Evolutionary conservation across 2,113 vertebrate species (phyloP), one percentile per base, ranked within the genome.

Genomic region (Condylura cristata): DNA sequence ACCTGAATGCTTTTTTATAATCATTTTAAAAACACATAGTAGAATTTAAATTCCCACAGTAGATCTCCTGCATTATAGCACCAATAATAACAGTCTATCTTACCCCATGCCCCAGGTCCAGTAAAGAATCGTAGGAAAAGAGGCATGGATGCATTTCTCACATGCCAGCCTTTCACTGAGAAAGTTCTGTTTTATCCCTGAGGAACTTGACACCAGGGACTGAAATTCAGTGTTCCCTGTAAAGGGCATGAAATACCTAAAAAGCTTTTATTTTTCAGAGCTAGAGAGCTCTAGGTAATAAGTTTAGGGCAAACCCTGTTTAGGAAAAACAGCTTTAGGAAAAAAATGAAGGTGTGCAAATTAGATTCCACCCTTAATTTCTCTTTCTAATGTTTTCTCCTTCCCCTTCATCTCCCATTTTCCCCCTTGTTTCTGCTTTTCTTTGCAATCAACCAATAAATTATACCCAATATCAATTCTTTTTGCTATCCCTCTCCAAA

Each of bases 1-100:
- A 96, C 94, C 95, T 95, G 89, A 96, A 95, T 63, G 89, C 60
- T 37, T 95, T 95, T 93, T 94, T 92, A 95, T 94, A 95, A 95
- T 95, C 39, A 94, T 89, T 96, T 95, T 83, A 30, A 95, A 94
- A 95, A 95, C 86, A 85, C 93, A 93, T 96, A 87, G 89, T 95
- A 87, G 86, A 95, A 94, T 95, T 96, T 89, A 95, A 94, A 93
- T 88, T 96, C 93, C 83, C 89, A 91, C 30, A 85, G 78, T 91
- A 81, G 86, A 92, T 89, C 91, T 83, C 78, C 86, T 84, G 83
- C 60, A 87, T 81, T 95, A 89, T 80, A 83, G 63, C n/a, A 72
- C 86, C 94, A 95, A 96, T 93, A 94, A 94, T 90, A 92, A 91
- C 88, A 74, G 48, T 88, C 88, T 93, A 41, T 90, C 74, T 93